Conservation (phyloP, 2,797 vertebrate species). For the Lophius americanus region DNA sequence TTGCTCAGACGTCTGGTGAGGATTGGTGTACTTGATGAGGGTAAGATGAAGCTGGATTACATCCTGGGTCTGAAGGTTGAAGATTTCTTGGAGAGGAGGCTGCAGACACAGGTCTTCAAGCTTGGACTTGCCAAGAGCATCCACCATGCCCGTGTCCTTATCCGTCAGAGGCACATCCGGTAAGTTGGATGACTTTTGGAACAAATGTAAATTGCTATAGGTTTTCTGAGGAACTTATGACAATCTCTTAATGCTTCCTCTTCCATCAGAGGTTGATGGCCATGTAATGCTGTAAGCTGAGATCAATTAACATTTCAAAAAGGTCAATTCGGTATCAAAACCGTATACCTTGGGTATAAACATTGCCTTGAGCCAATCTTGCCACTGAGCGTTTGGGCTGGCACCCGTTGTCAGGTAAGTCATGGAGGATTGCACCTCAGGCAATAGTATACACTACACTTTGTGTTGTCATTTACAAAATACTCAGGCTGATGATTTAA, state of each 20-base stretch:
- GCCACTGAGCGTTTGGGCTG: conserved; percentile 47
- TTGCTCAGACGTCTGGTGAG: conserved; percentile 92
- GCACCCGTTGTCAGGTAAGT: conserved; percentile 72
- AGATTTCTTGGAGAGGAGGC: conserved; percentile 93
- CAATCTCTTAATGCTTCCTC: conserved; percentile 70
- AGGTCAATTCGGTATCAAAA: conserved; percentile 92
- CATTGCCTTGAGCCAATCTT: conserved; percentile 80
- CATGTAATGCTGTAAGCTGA: conserved; percentile 54
- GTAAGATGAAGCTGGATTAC: conserved; percentile 98
- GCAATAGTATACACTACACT: conserved; percentile 44
- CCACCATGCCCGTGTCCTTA: conserved; percentile 93
- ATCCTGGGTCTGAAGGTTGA: conserved; percentile 95
- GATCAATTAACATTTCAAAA: conserved; percentile 76
- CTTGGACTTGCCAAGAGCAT: conserved; percentile 95
- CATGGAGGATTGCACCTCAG: conserved; percentile 78
- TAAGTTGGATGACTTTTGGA: conserved; percentile 53
- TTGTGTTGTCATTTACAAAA: background rate
- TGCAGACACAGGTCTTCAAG: conserved; percentile 96
- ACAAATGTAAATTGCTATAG: background rate
- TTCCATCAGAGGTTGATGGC: conserved; percentile 71
- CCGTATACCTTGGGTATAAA: conserved; percentile 92
- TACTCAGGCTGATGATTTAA: conserved; percentile 80
- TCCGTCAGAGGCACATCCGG: conserved; percentile 96
- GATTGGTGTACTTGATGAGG: conserved; percentile 93
- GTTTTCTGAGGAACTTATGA: conserved; percentile 37